Percentiles rank a stretch among this genome's conserved stretches.
Conservation (phyloP, 35 echinoderm and acorn worm species). For the Apostichopus japonicus region DNA sequence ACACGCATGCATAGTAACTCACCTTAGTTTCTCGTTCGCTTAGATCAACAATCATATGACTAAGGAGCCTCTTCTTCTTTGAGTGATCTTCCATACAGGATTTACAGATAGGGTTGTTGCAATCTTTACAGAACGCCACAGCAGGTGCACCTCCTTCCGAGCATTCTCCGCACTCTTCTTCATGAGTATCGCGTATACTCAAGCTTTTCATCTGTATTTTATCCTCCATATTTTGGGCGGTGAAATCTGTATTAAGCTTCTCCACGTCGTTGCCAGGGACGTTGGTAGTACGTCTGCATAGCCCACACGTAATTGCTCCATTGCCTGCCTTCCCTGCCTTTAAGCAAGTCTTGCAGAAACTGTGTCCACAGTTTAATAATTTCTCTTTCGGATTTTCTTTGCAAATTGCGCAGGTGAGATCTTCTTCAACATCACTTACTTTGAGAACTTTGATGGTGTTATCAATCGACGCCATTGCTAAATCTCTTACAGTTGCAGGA, state of each 20-base stretch:
- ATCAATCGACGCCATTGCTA: conserved; percentile 10
- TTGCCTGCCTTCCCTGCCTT: not conserved
- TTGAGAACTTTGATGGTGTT: conserved; percentile 17
- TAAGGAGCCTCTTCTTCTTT: not conserved
- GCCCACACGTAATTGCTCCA: not conserved
- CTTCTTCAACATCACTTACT: conserved; percentile 15
- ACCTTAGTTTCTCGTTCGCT: conserved; percentile 29
- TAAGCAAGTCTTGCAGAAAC: conserved; percentile 34
- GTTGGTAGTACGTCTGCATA: not conserved
- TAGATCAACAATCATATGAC: conserved; percentile 9
- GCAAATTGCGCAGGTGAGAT: conserved; percentile 16
- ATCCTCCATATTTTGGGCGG: conserved; percentile 20
- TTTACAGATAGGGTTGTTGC: not conserved
- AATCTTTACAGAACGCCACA: conserved; percentile 31
- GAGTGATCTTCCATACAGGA: not conserved
- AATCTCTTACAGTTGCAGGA: not conserved
- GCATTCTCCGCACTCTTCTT: not conserved
- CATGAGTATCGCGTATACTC: not conserved
- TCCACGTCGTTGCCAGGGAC: not conserved
- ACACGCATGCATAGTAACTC: not conserved
- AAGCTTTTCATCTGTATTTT: not conserved
- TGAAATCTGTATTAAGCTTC: conserved; percentile 16
- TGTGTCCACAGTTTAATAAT: conserved; percentile 6
- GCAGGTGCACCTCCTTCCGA: not conserved
- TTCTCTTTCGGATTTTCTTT: conserved; percentile 35